Conservation (phyloP, 2,113 vertebrate species). For the Rhinolophus sinicus region DNA sequence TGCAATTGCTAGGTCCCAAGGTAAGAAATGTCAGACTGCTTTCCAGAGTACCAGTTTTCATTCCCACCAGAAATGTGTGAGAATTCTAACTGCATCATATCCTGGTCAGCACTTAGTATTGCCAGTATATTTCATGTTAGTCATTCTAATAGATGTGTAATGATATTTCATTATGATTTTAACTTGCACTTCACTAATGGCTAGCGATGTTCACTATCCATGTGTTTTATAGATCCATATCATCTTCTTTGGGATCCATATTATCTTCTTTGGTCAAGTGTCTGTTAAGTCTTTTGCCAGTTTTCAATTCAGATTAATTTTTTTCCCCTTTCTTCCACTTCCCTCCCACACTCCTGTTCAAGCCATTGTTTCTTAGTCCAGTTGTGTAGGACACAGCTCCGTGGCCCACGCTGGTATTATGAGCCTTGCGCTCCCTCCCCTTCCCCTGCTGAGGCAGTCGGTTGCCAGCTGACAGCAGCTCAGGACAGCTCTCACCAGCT, state of each 20-base stretch:
- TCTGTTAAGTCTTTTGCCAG: not conserved
- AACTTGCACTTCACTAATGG: conserved; percentile 1
- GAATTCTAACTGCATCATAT: not conserved
- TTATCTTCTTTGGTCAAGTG: not conserved
- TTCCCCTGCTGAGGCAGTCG: no score
- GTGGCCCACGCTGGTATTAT: no score
- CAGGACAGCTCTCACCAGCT: no score
- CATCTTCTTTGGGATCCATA: not conserved
- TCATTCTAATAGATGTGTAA: not conserved
- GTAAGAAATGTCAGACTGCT: not conserved
- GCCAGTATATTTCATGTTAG: not conserved
- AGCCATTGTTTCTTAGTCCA: no score
- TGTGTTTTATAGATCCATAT: not conserved
- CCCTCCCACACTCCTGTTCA: no score
- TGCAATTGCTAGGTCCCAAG: not conserved
- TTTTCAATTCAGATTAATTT: not conserved
- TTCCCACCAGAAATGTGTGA: not conserved
- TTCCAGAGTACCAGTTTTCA: not conserved
- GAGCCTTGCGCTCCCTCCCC: no score
- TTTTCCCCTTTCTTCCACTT: no score
- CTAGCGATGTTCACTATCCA: not conserved
- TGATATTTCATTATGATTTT: not conserved
- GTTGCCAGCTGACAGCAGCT: no score
- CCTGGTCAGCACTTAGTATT: not conserved
- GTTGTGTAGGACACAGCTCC: no score